phyloP scores from a whole-genome alignment of 2,113 vertebrate genomes.

The Odocoileus virginianus region DNA sequence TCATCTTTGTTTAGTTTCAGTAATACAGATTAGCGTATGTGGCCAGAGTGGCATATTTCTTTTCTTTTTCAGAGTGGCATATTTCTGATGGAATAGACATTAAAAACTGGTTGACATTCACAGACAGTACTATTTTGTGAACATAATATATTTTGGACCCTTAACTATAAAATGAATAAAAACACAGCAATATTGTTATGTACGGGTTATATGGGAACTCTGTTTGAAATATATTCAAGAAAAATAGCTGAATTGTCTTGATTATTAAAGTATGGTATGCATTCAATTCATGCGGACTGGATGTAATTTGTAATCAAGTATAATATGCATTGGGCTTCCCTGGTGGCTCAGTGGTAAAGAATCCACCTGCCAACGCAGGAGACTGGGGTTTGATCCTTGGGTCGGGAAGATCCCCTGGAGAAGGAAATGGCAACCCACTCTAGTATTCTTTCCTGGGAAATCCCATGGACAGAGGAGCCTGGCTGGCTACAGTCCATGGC shows the following conservation, averaged over 20 bases:
- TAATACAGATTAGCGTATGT: background rate
- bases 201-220: slow-evolving; percentile 17
- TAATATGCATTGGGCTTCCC: background rate
- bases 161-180: slow-evolving; percentile 30
- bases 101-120: slow-evolving; percentile 27
- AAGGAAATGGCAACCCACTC: background rate
- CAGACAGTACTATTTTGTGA: slow-evolving; percentile 33
- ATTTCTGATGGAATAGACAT: slow-evolving; percentile 32
- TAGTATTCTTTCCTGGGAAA: background rate
- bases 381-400: background rate
- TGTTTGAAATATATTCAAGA: slow-evolving; percentile 32
- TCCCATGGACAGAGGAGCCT: background rate
- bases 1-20: slow-evolving; percentile 19
- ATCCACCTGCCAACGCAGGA: background rate
- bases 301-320: slow-evolving; percentile 33
- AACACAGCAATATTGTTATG: slow-evolving; percentile 40
- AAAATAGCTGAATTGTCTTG: slow-evolving; percentile 3
- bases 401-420: background rate
- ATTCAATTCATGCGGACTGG: slow-evolving; percentile 1
- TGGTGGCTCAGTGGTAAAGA: background rate
- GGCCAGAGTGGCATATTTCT: background rate
- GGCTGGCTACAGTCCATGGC: background rate
- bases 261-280: slow-evolving; percentile 47
- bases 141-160: slow-evolving; percentile 33
- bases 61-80: background rate